Evolutionary conservation across 2,797 vertebrate species (phyloP).

Genomic region (Chiloscyllium punctatum): DNA sequence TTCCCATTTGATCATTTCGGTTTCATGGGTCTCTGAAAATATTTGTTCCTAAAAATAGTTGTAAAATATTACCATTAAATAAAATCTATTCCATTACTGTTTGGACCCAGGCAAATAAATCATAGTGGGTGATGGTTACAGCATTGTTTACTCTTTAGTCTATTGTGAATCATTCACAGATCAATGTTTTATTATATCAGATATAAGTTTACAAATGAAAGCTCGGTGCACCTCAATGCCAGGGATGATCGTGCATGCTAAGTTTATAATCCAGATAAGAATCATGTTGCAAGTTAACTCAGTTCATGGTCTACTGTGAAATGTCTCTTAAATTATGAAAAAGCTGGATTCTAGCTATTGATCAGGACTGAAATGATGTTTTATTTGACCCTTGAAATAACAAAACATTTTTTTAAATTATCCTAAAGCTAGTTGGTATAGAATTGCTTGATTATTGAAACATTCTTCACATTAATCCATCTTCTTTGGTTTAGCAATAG

Average conservation of each 20-base stretch:
- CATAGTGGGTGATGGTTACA: neutral
- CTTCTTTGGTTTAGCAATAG: neutral
- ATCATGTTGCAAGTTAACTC: neutral
- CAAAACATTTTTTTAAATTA: neutral
- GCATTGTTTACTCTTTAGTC: neutral
- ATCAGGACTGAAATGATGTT: too few relatives aligned
- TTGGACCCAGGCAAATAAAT: neutral
- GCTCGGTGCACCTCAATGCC: neutral
- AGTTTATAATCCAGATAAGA: slow-evolving; percentile 9
- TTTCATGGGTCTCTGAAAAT: neutral
- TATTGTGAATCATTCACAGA: slow-evolving; percentile 27
- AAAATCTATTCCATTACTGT: neutral
- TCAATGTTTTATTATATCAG: neutral
- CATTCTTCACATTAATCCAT: neutral
- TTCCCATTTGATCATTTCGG: neutral
- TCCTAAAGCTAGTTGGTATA: neutral
- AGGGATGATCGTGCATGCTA: neutral
- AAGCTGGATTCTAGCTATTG: neutral
- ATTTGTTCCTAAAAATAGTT: neutral
- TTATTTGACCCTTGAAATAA: neutral
- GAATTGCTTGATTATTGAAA: neutral
- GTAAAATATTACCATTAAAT: neutral
- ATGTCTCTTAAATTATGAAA: neutral
- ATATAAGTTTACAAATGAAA: neutral
- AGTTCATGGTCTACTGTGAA: neutral